A percentile compares a stretch with the other conserved stretches of the same genome.
Conservation (phyloP, 2,888 invertebrate species). For the Drosophila formosana region DNA sequence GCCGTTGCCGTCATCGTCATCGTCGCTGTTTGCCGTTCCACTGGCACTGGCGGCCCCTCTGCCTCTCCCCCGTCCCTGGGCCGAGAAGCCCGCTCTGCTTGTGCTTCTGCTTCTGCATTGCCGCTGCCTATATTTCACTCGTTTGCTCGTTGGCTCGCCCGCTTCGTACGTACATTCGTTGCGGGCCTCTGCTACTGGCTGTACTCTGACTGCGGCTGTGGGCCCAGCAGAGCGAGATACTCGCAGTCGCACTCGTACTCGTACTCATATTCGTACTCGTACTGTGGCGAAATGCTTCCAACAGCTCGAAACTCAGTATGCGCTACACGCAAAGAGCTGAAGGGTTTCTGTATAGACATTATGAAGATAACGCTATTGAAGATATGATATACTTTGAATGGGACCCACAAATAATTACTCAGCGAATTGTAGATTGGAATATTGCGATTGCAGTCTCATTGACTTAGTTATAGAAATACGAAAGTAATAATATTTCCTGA, state of each 20-base stretch:
- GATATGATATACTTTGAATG: slow-evolving; percentile 1
- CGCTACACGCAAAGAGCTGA: slow-evolving; percentile 39
- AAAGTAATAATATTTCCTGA: background rate
- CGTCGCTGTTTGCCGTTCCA: slow-evolving; percentile 12
- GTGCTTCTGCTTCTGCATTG: slow-evolving; percentile 28
- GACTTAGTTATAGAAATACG: background rate
- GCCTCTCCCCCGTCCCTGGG: background rate
- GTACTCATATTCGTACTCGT: slow-evolving; percentile 28
- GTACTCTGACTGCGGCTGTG: slow-evolving; percentile 57
- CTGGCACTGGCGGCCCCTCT: slow-evolving; percentile 2
- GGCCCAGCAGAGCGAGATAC: slow-evolving; percentile 59
- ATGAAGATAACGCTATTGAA: background rate
- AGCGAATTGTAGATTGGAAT: background rate
- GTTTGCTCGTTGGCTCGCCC: slow-evolving; percentile 54
- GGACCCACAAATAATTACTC: background rate
- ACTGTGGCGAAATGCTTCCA: slow-evolving; percentile 42
- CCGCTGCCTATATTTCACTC: slow-evolving; percentile 54
- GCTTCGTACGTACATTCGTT: slow-evolving; percentile 53
- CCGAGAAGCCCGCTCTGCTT: slow-evolving; percentile 21
- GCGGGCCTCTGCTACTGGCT: slow-evolving; percentile 58
- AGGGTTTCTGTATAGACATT: slow-evolving; percentile 20
- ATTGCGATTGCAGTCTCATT: background rate
- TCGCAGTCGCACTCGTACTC: slow-evolving; percentile 25
- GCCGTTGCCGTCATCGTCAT: slow-evolving; percentile 43
- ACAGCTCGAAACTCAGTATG: slow-evolving; percentile 51